Evolutionary conservation across 1,140 invertebrate genomes (phyloP).

Genomic region (Drosophila sechellia): DNA sequence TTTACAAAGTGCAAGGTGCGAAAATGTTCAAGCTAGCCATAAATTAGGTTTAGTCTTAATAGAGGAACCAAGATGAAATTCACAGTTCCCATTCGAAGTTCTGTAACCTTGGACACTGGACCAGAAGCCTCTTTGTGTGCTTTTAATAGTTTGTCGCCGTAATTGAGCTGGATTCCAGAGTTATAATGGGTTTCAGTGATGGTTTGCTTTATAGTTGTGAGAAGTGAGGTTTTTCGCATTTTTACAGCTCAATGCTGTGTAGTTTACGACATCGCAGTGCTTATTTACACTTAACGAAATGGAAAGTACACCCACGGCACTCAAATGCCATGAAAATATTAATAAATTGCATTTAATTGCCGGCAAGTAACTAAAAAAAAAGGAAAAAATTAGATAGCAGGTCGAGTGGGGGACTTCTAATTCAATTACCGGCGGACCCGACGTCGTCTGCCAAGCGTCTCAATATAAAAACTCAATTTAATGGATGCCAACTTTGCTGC

Average conservation of each 20-base stretch:
- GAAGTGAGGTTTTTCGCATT: too few species aligned
- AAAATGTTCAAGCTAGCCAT: not conserved
- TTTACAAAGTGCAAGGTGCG: not conserved
- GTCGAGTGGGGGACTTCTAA: constrained; percentile 41
- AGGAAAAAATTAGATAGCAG: not conserved
- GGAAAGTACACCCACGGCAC: not conserved
- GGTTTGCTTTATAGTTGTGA: too few species aligned
- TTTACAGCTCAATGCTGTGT: not conserved
- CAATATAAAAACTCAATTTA: constrained; percentile 76
- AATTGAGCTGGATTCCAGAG: not conserved
- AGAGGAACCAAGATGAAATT: too few species aligned
- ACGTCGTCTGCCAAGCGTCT: constrained; percentile 53
- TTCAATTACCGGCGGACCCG: constrained; percentile 60
- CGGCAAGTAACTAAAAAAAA: constrained; percentile 21
- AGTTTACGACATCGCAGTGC: not conserved
- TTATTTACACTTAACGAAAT: constrained; percentile 1
- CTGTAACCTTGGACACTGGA: too few species aligned
- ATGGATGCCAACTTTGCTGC: constrained; percentile 60
- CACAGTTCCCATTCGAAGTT: too few species aligned
- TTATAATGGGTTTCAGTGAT: not conserved
- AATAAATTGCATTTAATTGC: constrained; percentile 57
- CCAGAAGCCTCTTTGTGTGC: too few species aligned
- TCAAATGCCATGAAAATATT: constrained; percentile 12
- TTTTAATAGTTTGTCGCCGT: not conserved
- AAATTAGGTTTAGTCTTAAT: too few species aligned